Evolutionary conservation across 2,797 vertebrate species (phyloP).

Genomic region (Podarcis lilfordi): DNA sequence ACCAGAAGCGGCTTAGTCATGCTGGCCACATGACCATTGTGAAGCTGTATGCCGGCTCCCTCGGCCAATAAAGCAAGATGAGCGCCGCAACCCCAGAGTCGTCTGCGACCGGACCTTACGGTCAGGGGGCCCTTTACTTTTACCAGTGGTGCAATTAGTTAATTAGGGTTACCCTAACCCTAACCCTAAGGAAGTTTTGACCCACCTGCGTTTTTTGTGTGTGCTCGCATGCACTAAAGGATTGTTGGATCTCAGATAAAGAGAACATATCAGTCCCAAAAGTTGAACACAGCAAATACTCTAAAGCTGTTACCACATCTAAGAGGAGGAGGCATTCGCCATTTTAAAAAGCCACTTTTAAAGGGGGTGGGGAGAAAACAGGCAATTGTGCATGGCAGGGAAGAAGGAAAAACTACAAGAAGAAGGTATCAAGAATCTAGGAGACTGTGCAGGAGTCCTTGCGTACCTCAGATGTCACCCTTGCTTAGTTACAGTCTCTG

Average conservation of each 20-base stretch:
- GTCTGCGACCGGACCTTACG: accelerated
- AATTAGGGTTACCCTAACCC: too few relatives aligned
- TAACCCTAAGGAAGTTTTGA: too few relatives aligned
- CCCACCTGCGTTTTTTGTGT: not conserved
- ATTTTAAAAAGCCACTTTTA: too few relatives aligned
- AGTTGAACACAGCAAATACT: not conserved
- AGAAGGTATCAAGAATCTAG: not conserved
- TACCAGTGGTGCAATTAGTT: too few relatives aligned
- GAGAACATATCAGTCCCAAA: not conserved
- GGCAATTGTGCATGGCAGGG: too few relatives aligned
- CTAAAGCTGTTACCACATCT: not conserved
- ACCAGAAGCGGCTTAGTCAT: too few relatives aligned
- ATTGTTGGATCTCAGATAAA: not conserved
- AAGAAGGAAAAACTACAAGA: not conserved
- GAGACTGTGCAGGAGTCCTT: not conserved
- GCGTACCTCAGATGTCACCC: not conserved
- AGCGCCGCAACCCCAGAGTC: too few relatives aligned
- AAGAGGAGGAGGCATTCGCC: not conserved
- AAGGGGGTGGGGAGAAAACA: too few relatives aligned
- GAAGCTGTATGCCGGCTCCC: too few relatives aligned
- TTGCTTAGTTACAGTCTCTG: not conserved
- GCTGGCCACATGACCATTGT: too few relatives aligned
- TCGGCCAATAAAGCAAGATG: too few relatives aligned
- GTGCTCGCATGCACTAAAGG: not conserved
- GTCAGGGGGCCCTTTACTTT: too few relatives aligned